Evolutionary conservation across 1,140 invertebrate genomes (phyloP).

Genomic region (Caerostris darwini): DNA sequence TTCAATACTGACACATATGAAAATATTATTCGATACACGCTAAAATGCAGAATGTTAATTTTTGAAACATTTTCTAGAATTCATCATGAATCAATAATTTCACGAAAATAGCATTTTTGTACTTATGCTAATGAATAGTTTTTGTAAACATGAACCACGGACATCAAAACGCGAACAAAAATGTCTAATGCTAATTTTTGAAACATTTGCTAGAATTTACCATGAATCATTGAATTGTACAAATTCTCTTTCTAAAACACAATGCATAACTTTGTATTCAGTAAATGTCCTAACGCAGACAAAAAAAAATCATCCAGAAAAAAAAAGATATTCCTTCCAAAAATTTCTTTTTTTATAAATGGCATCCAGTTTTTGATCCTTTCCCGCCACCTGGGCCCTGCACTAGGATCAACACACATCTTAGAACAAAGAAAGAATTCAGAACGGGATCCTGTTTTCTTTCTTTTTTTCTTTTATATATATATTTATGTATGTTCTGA

Average conservation of each 20-base stretch:
- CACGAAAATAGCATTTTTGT: not conserved
- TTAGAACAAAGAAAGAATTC: not conserved
- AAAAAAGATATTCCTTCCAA: not conserved
- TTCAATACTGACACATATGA: too few species aligned
- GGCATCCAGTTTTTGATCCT: conserved; percentile 32
- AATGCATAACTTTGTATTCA: not conserved
- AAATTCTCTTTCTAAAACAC: not conserved
- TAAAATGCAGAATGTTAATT: too few species aligned
- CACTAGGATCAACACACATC: not conserved
- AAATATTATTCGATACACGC: too few species aligned
- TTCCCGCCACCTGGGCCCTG: not conserved
- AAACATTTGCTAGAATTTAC: too few species aligned
- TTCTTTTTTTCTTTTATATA: not conserved
- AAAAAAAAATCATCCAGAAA: not conserved
- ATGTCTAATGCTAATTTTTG: too few species aligned
- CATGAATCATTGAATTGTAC: not conserved
- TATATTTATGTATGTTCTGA: not conserved
- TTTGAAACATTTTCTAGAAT: too few species aligned
- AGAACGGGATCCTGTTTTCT: not conserved
- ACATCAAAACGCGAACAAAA: too few species aligned
- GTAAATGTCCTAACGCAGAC: not conserved
- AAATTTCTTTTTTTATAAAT: not conserved
- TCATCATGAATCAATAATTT: too few species aligned
- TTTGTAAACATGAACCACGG: too few species aligned
- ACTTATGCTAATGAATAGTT: too few species aligned